These are phyloP conservation scores for Dorcus parallelipipedus DNA, from an alignment of 2,888 invertebrate genomes.

Conservation along the genomic window DNA sequence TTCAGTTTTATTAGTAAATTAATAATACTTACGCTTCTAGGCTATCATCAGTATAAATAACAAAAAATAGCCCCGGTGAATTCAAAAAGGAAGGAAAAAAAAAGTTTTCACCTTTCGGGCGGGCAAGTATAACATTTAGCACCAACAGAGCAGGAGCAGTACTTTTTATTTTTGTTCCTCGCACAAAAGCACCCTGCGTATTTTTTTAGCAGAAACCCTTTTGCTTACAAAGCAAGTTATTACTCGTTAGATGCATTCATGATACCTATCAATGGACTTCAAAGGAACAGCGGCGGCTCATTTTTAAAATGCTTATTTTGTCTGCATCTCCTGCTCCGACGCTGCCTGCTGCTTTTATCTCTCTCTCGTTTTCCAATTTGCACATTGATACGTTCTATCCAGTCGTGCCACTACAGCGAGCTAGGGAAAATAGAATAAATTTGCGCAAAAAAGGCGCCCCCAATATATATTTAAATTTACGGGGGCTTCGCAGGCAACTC, in stretches of 20 bases:
- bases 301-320: constrained; percentile 22
- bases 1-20: background rate
- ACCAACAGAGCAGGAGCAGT: no score
- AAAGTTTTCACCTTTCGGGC: no score
- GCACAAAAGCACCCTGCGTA: background rate
- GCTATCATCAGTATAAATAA: background rate
- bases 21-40: background rate
- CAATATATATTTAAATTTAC: constrained; percentile 17
- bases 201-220: constrained; percentile 10
- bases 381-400: constrained; percentile 14
- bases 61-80: no score
- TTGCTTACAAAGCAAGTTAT: constrained; percentile 30
- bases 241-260: constrained; percentile 32
- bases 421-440: constrained; percentile 13
- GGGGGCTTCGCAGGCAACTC: no score
- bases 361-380: constrained; percentile 15
- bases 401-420: background rate
- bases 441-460: constrained; percentile 5
- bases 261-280: constrained; percentile 32
- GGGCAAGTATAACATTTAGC: no score
- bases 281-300: constrained; percentile 23
- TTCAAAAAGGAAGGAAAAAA: no score
- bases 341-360: constrained; percentile 8
- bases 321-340: constrained; percentile 5
- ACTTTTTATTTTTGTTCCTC: no score